These are phyloP conservation scores for Pseudococcus viburni DNA, from an alignment of 2,888 invertebrate species.

Conservation along the genomic window DNA sequence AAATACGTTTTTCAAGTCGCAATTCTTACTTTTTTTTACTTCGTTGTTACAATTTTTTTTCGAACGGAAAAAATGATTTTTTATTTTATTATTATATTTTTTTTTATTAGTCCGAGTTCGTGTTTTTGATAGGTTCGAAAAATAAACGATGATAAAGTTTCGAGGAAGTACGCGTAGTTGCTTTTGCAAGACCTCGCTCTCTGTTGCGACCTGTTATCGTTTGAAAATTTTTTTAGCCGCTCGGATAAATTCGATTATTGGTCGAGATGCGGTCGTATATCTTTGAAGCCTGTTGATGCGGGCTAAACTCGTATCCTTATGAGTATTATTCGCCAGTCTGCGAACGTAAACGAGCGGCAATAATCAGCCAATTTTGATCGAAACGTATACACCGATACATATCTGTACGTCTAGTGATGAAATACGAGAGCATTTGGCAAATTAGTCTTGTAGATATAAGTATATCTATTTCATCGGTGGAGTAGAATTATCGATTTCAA, in stretches of 20 bases:
- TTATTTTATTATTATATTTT: not conserved
- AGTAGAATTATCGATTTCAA: too few species aligned
- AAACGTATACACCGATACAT: not conserved
- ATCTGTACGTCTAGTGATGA: too few species aligned
- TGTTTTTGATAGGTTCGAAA: slow-evolving; percentile 31
- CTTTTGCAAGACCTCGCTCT: not conserved
- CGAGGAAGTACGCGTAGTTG: not conserved
- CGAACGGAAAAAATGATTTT: slow-evolving; percentile 10
- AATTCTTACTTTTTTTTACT: not conserved
- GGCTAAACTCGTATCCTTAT: not conserved
- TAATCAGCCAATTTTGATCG: not conserved
- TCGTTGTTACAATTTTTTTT: not conserved
- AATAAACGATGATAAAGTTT: slow-evolving; percentile 17
- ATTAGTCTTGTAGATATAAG: too few species aligned
- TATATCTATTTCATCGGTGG: too few species aligned
- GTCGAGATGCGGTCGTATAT: slow-evolving; percentile 12
- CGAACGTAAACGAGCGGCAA: not conserved
- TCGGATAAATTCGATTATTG: slow-evolving; percentile 22
- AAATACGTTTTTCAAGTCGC: not conserved
- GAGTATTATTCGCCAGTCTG: not conserved
- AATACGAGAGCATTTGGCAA: too few species aligned
- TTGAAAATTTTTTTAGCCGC: slow-evolving; percentile 1
- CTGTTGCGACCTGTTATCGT: slow-evolving; percentile 3
- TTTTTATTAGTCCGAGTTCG: slow-evolving; percentile 9
- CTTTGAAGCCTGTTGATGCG: slow-evolving; percentile 31